Percentiles rank a stretch among this genome's conserved stretches.
Evolutionary conservation across 2,113 vertebrate species (phyloP).

Genomic region (Nerophis lumbriciformis): DNA sequence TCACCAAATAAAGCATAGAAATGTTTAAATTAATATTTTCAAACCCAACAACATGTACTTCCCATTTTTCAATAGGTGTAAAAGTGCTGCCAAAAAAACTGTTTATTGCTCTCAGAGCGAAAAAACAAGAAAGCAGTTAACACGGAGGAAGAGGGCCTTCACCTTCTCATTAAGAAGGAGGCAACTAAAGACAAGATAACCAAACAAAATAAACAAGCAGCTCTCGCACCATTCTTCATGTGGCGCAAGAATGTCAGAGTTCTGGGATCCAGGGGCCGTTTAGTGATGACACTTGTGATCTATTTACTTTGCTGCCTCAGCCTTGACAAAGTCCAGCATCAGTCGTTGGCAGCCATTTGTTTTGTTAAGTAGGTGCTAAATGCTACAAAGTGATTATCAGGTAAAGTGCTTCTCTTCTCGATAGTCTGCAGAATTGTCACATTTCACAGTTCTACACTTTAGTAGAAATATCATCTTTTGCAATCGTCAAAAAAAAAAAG

Average conservation of each 20-base stretch:
- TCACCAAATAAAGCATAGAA: too few species aligned
- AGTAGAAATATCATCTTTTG: too few species aligned
- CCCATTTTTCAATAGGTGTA: too few species aligned
- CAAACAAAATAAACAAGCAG: slow-evolving; percentile 68
- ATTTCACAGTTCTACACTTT: not conserved
- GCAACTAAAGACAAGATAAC: slow-evolving; percentile 51
- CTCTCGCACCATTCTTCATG: slow-evolving; percentile 46
- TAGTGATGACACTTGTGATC: slow-evolving; percentile 60
- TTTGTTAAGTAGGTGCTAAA: slow-evolving; percentile 80
- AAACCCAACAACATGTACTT: too few species aligned
- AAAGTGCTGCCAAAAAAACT: too few species aligned
- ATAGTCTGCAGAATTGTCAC: slow-evolving; percentile 19
- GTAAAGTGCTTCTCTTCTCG: slow-evolving; percentile 45
- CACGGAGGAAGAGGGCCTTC: slow-evolving; percentile 37
- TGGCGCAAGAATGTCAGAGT: slow-evolving; percentile 54
- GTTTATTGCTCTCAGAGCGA: slow-evolving; percentile 41
- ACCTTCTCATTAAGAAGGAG: slow-evolving; percentile 54
- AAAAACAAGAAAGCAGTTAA: slow-evolving; percentile 32
- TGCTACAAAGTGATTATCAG: slow-evolving; percentile 77
- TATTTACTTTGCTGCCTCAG: slow-evolving; percentile 55
- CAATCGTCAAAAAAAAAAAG: too few species aligned
- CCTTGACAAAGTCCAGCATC: slow-evolving; percentile 61
- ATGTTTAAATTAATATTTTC: too few species aligned
- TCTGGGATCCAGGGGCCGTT: slow-evolving; percentile 42
- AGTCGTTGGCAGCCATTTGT: slow-evolving; percentile 74